Evolutionary conservation across 1,140 invertebrate genomes (phyloP).

Genomic region (Cydia amplana): DNA sequence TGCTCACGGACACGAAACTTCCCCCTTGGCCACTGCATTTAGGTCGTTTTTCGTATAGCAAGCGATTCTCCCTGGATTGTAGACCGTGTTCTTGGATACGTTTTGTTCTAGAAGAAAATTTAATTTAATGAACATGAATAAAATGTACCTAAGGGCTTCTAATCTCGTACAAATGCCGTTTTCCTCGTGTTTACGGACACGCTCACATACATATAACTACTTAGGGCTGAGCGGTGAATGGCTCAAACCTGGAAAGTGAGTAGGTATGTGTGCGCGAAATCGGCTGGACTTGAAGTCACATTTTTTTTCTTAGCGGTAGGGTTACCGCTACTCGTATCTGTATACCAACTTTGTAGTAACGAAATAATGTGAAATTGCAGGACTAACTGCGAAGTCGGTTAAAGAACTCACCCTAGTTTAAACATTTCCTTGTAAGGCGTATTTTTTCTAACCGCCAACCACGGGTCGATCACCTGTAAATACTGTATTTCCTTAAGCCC

Average conservation of each 20-base stretch:
- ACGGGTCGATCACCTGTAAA: slow-evolving; percentile 81
- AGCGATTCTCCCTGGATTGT: slow-evolving; percentile 78
- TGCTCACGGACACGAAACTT: slow-evolving; percentile 81
- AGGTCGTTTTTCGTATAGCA: slow-evolving; percentile 82
- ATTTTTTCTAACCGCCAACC: slow-evolving; percentile 80
- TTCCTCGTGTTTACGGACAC: no score
- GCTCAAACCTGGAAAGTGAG: no score
- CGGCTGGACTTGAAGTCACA: no score
- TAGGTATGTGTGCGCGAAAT: no score
- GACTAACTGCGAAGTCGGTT: background rate
- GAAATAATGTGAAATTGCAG: no score
- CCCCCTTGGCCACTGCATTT: slow-evolving; percentile 75
- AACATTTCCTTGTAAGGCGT: slow-evolving; percentile 83
- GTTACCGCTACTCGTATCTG: no score
- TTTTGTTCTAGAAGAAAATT: slow-evolving; percentile 72
- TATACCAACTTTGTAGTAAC: no score
- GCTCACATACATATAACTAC: no score
- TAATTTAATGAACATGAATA: background rate
- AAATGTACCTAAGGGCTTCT: background rate
- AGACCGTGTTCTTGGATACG: slow-evolving; percentile 82
- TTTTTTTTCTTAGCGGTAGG: no score
- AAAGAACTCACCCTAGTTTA: slow-evolving; percentile 79
- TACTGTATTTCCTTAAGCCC: slow-evolving; percentile 83
- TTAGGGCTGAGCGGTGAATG: no score
- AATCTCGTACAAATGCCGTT: no score